phyloP scores from a whole-genome alignment of 2,797 vertebrate species.

The Chaetophractus vellerosus region DNA sequence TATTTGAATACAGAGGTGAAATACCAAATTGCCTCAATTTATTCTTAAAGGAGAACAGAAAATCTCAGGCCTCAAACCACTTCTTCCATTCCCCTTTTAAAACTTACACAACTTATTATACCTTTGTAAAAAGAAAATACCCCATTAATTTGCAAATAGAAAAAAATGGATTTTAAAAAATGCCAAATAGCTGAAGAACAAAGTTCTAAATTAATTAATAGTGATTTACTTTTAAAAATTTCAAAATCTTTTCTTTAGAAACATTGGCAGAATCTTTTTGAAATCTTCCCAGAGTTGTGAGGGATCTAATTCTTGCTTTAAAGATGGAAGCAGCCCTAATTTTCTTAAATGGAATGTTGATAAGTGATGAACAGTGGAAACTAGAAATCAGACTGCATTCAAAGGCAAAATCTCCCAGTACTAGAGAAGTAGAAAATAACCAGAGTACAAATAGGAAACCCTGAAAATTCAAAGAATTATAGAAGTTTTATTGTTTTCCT shows the following conservation, averaged over 20 bases:
- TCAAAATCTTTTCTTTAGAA: neutral
- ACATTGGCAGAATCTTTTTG: neutral
- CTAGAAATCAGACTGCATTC: slow-evolving; percentile 76
- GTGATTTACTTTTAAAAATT: neutral
- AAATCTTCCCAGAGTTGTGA: neutral
- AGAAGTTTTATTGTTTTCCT: slow-evolving; percentile 76
- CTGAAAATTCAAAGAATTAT: neutral
- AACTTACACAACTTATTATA: neutral
- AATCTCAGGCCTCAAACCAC: neutral
- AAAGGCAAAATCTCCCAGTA: slow-evolving; percentile 74
- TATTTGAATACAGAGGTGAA: neutral
- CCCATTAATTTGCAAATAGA: neutral
- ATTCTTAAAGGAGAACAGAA: neutral
- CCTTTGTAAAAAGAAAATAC: neutral
- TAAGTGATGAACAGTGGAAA: slow-evolving; percentile 62
- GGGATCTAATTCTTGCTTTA: neutral
- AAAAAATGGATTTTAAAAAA: neutral
- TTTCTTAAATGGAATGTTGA: neutral
- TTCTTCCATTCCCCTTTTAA: neutral
- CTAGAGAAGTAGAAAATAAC: slow-evolving; percentile 70
- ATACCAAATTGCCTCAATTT: neutral
- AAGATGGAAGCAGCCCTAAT: neutral
- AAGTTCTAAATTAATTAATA: neutral
- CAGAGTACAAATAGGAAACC: slow-evolving; percentile 64
- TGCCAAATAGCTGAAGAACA: neutral